These are phyloP conservation scores for Diplodus puntazzo DNA, from an alignment of 2,797 vertebrate genomes.

Conservation along the genomic window DNA sequence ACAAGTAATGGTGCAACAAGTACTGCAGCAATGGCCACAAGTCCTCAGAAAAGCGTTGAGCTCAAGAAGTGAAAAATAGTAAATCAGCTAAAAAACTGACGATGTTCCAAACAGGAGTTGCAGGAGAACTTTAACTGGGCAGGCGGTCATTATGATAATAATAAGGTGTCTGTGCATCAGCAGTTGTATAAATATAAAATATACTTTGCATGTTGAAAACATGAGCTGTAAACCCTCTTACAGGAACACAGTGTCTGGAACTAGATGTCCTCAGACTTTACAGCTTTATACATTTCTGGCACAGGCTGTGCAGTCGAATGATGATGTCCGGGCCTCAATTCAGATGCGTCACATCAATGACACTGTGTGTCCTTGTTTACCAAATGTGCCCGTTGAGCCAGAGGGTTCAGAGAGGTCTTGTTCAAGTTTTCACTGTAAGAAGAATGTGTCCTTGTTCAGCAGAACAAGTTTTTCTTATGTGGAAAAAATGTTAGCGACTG, in stretches of 20 bases:
- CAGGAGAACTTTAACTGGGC: no score
- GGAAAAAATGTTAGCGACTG: neutral
- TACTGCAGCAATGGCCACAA: no score
- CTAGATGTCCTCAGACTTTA: neutral
- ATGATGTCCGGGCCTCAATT: neutral
- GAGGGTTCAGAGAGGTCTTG: neutral
- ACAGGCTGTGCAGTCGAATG: neutral
- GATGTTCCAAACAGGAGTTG: no score
- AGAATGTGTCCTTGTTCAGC: neutral
- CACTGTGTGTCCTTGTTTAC: neutral
- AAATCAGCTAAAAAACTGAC: no score
- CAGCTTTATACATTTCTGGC: neutral
- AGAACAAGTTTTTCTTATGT: neutral
- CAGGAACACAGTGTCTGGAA: neutral
- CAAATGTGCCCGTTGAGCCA: neutral
- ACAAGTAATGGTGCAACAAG: no score
- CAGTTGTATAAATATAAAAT: neutral
- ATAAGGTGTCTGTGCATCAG: neutral
- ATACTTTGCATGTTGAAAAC: neutral
- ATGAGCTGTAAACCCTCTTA: neutral
- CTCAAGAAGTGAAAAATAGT: no score
- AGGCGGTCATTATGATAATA: neutral
- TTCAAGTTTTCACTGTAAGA: constrained; percentile 6
- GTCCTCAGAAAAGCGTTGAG: no score
- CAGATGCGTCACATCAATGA: constrained; percentile 1